Conservation (phyloP, 1,140 invertebrate species). For the Polypedilum pembai region DNA sequence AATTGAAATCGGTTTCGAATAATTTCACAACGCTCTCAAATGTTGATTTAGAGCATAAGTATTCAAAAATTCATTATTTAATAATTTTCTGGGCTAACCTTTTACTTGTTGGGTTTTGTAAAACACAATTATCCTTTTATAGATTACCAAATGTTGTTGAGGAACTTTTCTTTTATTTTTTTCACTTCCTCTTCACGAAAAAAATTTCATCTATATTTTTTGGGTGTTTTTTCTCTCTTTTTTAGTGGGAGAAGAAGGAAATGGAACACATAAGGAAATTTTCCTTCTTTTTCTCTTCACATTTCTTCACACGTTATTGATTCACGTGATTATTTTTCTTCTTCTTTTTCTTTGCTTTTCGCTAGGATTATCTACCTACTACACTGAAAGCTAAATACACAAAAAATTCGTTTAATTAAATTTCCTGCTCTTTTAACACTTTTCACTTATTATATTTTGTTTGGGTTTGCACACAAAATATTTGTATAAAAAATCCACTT, state of each 20-base stretch:
- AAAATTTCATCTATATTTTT: background rate
- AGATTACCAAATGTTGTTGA: background rate
- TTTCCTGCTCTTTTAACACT: background rate
- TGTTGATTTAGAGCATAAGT: background rate
- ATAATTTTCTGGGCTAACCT: background rate
- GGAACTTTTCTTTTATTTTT: background rate
- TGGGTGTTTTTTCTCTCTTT: background rate
- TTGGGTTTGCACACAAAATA: background rate
- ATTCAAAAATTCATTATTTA: background rate
- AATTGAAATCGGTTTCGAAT: too few relatives aligned
- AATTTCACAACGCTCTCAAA: too few relatives aligned
- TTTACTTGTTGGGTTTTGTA: background rate
- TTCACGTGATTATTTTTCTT: background rate
- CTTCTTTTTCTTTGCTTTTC: too few relatives aligned
- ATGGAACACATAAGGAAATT: background rate
- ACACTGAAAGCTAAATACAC: background rate
- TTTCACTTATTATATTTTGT: background rate
- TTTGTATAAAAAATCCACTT: conserved; percentile 13
- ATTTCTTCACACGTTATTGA: conserved; percentile 2
- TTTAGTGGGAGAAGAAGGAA: background rate
- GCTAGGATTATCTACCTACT: too few relatives aligned
- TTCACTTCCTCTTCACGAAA: conserved; percentile 3
- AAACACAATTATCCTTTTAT: background rate
- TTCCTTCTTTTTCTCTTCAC: background rate
- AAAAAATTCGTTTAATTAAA: background rate